These are phyloP conservation scores for Paracanthobrama guichenoti DNA, from an alignment of 2,113 vertebrate genomes.

Conservation along the genomic window DNA sequence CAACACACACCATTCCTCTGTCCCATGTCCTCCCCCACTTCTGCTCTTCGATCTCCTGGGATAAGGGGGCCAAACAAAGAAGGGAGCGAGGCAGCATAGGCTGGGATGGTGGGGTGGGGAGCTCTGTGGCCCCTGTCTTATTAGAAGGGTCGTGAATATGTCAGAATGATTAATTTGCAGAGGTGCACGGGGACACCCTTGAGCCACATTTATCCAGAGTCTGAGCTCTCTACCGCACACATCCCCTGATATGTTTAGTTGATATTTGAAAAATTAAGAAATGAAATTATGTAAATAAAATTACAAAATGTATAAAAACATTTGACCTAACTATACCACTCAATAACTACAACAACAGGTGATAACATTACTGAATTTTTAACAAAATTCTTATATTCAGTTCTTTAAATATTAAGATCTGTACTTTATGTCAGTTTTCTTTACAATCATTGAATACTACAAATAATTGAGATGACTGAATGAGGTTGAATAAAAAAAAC, in stretches of 20 bases:
- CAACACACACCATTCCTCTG: constrained; percentile 48
- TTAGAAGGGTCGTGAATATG: constrained; percentile 85
- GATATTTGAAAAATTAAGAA: constrained; percentile 80
- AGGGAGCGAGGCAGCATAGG: constrained; percentile 75
- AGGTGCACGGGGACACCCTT: constrained; percentile 80
- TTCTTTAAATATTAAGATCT: too few species aligned
- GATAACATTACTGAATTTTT: neutral
- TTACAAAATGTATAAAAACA: neutral
- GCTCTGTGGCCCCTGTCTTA: constrained; percentile 81
- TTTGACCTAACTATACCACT: neutral
- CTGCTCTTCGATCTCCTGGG: constrained; percentile 70
- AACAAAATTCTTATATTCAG: neutral
- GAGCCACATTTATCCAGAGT: constrained; percentile 81
- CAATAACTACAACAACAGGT: neutral
- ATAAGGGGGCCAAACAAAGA: constrained; percentile 78
- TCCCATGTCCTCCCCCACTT: constrained; percentile 61
- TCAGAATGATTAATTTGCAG: constrained; percentile 85
- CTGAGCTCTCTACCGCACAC: constrained; percentile 74
- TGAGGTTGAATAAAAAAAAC: too few species aligned
- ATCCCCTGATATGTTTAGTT: constrained; percentile 78
- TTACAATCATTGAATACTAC: too few species aligned
- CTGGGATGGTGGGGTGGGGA: constrained; percentile 77
- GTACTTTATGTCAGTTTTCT: neutral
- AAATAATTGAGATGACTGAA: too few species aligned
- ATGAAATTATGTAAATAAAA: constrained; percentile 29